Percentiles rank a stretch among this genome's conserved stretches.
These are phyloP conservation scores for Antennarius maculatus DNA, from an alignment of 2,797 vertebrate species.

Conservation along the genomic window DNA sequence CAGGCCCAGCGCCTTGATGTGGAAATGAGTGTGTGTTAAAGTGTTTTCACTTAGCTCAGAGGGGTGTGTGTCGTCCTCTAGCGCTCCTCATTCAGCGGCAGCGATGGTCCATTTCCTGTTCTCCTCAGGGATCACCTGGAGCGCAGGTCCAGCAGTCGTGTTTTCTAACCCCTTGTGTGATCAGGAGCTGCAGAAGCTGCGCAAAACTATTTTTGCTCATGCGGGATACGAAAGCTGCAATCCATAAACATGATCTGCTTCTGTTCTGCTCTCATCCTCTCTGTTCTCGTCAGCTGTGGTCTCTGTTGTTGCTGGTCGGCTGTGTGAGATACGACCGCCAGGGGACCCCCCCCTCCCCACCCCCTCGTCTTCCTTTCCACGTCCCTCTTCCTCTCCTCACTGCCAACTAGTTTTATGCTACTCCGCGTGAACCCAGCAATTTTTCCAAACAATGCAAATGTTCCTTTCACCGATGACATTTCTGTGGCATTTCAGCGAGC, in stretches of 20 bases:
- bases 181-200: constrained; percentile 13
- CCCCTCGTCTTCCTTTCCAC: constrained; percentile 38
- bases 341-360: constrained; percentile 55
- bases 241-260: constrained; percentile 73
- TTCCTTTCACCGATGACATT: constrained; percentile 65
- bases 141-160: constrained; percentile 30
- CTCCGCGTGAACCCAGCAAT: constrained; percentile 71
- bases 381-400: constrained; percentile 26
- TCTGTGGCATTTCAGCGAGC: constrained; percentile 62
- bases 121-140: constrained; percentile 21
- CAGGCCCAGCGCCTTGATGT: constrained; percentile 72
- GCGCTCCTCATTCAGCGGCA: constrained; percentile 3
- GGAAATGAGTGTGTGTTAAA: constrained; percentile 66
- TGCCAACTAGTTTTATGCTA: constrained; percentile 74
- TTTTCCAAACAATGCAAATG: constrained; percentile 61
- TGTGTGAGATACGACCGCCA: constrained; percentile 71
- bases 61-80: constrained; percentile 9
- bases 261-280: constrained; percentile 69
- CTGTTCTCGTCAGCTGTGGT: constrained; percentile 71
- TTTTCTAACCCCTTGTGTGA: constrained; percentile 29
- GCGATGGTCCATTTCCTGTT: constrained; percentile 22
- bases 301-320: constrained; percentile 68
- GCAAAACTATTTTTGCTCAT: constrained; percentile 7
- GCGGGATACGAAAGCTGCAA: constrained; percentile 23
- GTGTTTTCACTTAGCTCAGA: constrained; percentile 24